A percentile compares a stretch with the other conserved stretches of the same genome.
phyloP scores from a whole-genome alignment of 2,797 vertebrate genomes.

The Catamblyrhynchus diadema region DNA sequence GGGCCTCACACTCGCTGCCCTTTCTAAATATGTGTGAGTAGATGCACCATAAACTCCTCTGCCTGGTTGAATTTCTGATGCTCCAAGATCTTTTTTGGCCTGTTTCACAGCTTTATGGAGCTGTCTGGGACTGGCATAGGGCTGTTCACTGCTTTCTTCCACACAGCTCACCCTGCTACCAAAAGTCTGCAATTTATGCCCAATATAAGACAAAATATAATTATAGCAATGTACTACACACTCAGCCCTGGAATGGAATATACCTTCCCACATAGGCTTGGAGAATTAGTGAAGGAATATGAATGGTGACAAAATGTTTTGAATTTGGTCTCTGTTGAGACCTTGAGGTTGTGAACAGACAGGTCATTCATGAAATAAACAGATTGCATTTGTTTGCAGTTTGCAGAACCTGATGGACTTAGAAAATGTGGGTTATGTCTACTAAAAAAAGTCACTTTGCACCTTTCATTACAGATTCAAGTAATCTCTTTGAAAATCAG shows the following conservation, averaged over 20 bases:
- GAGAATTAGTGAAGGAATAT: not conserved
- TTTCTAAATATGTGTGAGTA: not conserved
- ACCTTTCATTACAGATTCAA: not conserved
- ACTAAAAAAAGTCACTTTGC: not conserved
- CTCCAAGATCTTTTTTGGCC: not conserved
- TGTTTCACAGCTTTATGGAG: not conserved
- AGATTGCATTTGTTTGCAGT: slow-evolving; percentile 4
- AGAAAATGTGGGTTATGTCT: slow-evolving; percentile 15
- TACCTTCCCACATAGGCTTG: not conserved
- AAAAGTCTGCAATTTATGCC: not conserved
- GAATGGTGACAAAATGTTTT: not conserved
- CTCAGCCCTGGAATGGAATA: not conserved
- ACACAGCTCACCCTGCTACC: not conserved
- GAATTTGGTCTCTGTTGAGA: not conserved
- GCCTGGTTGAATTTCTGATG: not conserved
- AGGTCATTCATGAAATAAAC: slow-evolving; percentile 10
- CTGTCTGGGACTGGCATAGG: rapidly evolving
- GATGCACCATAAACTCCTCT: not conserved
- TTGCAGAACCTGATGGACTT: not conserved
- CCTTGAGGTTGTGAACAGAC: slow-evolving; percentile 1
- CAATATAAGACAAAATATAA: not conserved
- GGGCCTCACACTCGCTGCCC: not conserved
- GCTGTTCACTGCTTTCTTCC: not conserved
- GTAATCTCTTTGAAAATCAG: slow-evolving; percentile 23
- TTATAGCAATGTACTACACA: rapidly evolving